These are phyloP conservation scores for Natator depressus DNA, from an alignment of 2,113 vertebrate species.

Conservation along the genomic window DNA sequence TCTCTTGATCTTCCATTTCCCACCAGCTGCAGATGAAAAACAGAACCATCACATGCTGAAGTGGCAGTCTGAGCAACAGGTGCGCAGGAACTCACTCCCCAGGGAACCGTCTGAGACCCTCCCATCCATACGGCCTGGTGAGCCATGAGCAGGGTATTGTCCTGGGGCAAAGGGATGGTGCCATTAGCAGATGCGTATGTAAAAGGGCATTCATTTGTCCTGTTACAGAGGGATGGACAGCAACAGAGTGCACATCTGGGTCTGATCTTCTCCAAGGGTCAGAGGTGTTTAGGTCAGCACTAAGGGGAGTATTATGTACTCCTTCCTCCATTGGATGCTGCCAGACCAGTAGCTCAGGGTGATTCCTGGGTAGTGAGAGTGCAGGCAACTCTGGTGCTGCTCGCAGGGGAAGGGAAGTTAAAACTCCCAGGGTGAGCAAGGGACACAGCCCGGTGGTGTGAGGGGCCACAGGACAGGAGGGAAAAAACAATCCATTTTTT, in stretches of 20 bases:
- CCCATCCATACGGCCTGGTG: background rate
- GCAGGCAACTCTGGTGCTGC: background rate
- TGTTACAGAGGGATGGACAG: background rate
- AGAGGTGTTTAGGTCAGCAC: background rate
- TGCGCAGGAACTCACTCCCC: fast-evolving
- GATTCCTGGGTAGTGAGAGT: background rate
- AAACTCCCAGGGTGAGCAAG: background rate
- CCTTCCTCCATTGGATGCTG: background rate
- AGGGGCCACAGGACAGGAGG: background rate
- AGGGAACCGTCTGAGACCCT: too few relatives aligned
- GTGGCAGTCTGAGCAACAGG: background rate
- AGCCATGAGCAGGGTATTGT: background rate
- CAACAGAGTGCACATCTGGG: background rate
- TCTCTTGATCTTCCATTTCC: background rate
- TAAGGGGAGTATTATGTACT: background rate
- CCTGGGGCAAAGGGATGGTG: background rate
- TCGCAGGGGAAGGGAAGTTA: background rate
- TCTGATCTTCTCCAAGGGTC: background rate
- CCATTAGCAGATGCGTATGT: background rate
- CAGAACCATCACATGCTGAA: fast-evolving
- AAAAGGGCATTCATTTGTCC: background rate
- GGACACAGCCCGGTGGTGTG: too few relatives aligned
- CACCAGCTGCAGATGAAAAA: background rate
- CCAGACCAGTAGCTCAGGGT: background rate
- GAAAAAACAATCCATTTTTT: background rate